Conservation (phyloP, 1,140 invertebrate species). For the Cepaea nemoralis region DNA sequence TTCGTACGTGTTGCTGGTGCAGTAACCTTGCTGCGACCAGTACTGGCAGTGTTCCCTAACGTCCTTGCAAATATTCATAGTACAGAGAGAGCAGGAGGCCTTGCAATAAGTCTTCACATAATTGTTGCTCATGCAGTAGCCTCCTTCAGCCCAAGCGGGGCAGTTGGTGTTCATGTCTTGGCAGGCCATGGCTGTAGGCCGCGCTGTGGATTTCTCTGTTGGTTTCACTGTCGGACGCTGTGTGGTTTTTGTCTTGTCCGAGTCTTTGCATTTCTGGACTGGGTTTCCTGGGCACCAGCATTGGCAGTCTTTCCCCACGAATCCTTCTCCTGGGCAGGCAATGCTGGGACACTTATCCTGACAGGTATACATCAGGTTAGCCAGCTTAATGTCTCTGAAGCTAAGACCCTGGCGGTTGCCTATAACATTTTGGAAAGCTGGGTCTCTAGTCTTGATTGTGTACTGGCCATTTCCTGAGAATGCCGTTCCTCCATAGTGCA, state of each 20-base stretch:
- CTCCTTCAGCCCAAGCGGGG: not conserved
- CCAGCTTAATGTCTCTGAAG: slow-evolving; percentile 58
- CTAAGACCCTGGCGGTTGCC: slow-evolving; percentile 54
- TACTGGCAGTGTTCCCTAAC: not conserved
- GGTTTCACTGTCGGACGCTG: not conserved
- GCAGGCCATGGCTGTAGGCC: not conserved
- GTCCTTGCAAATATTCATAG: not conserved
- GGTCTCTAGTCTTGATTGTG: slow-evolving; percentile 53
- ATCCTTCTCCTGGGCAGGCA: slow-evolving; percentile 47
- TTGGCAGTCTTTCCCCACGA: slow-evolving; percentile 48
- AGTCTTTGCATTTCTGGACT: not conserved
- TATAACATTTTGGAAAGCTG: slow-evolving; percentile 51
- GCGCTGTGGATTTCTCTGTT: not conserved
- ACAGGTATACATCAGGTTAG: slow-evolving; percentile 58
- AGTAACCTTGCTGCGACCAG: not conserved
- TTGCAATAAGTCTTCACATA: slow-evolving; percentile 22
- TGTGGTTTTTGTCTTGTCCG: not conserved
- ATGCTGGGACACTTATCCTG: not conserved
- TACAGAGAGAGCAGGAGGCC: not conserved
- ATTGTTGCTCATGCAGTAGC: not conserved
- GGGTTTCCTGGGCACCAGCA: slow-evolving; percentile 48
- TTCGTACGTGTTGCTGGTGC: not conserved
- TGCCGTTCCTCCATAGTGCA: slow-evolving; percentile 85
- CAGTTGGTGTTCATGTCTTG: slow-evolving; percentile 5
- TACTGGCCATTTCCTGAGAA: slow-evolving; percentile 47